Evolutionary conservation across 2,113 vertebrate genomes (phyloP).

Genomic region (Bos indicus): DNA sequence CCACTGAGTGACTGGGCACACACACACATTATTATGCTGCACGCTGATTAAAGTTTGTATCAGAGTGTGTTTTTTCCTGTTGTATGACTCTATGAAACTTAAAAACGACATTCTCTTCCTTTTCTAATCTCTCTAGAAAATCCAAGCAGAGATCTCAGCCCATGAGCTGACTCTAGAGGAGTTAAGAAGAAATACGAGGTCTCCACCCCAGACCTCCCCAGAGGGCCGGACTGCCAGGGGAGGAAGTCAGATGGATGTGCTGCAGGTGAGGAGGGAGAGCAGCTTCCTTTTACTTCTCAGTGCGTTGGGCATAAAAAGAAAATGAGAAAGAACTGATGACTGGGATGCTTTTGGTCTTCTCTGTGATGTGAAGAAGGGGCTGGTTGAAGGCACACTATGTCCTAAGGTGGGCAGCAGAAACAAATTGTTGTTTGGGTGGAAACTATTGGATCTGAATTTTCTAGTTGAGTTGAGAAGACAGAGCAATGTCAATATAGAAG

Average conservation of each 20-base stretch:
- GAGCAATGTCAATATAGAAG: background rate
- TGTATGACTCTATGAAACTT: background rate
- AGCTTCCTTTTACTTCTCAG: background rate
- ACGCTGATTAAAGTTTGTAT: background rate
- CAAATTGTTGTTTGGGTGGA: background rate
- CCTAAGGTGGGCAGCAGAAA: background rate
- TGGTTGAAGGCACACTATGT: rapidly evolving
- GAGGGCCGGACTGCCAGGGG: conserved; percentile 86
- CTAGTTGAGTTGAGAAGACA: background rate
- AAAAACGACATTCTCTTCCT: background rate
- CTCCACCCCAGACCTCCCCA: conserved; percentile 78
- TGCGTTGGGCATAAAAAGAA: background rate
- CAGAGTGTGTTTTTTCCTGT: background rate
- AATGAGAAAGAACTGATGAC: too few relatives aligned
- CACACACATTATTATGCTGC: background rate
- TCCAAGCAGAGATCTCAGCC: conserved; percentile 91
- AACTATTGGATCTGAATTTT: background rate
- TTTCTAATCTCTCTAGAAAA: conserved; percentile 80
- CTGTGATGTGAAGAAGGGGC: background rate
- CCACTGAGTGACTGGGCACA: background rate
- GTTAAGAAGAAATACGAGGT: conserved; percentile 85
- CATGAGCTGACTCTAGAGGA: conserved; percentile 93
- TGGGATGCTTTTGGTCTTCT: background rate
- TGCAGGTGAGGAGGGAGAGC: conserved; percentile 85
- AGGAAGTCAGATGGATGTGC: conserved; percentile 89